phyloP scores from a whole-genome alignment of 2,113 vertebrate genomes.

The Pachyramphus minor region DNA sequence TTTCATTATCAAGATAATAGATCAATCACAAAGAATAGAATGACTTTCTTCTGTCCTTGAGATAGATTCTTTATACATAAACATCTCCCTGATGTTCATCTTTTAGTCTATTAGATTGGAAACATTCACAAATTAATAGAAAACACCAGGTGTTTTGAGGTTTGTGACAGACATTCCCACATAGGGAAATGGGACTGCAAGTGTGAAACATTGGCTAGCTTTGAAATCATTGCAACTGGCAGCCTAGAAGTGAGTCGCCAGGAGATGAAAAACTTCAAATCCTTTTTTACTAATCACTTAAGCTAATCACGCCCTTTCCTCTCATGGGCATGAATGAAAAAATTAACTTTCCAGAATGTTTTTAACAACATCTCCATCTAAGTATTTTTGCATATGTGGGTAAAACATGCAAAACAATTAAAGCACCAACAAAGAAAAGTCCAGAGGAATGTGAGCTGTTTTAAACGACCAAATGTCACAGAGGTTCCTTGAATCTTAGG shows the following conservation, averaged over 20 bases:
- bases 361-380: not conserved
- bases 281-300: not conserved
- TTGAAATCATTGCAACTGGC: not conserved
- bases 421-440: not conserved
- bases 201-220: not conserved
- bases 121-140: not conserved
- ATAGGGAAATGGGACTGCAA: not conserved
- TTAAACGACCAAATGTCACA: not conserved
- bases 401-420: not conserved
- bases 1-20: not conserved
- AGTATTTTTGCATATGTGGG: not conserved
- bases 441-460: not conserved
- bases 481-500: not conserved
- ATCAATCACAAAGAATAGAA: not conserved
- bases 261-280: not conserved
- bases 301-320: not conserved
- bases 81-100: not conserved
- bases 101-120: not conserved
- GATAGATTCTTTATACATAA: not conserved
- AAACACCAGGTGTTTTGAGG: not conserved
- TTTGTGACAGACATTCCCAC: not conserved
- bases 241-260: not conserved
- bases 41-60: not conserved
- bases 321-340: not conserved
- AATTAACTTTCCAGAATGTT: not conserved